Evolutionary conservation across 1,140 invertebrate genomes (phyloP).

Genomic region (Eumaeus atala): DNA sequence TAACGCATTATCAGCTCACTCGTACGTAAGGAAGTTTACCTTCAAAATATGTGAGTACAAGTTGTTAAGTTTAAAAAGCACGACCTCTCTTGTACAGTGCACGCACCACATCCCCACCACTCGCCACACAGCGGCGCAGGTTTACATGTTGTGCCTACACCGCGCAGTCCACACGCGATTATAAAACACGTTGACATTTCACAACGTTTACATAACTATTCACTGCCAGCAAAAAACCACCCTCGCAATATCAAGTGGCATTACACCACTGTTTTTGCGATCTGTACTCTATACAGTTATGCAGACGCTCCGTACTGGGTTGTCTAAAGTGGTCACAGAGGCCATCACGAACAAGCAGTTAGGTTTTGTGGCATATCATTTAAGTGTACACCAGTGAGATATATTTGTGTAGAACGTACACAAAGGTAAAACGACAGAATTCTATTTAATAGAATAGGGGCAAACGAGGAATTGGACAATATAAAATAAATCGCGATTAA

Average conservation of each 20-base stretch:
- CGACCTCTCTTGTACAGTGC: too few relatives aligned
- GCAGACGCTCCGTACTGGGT: background rate
- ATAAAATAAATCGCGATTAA: too few relatives aligned
- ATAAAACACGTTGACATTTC: too few relatives aligned
- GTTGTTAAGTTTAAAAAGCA: too few relatives aligned
- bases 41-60: too few relatives aligned
- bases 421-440: background rate
- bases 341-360: background rate
- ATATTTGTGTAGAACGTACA: background rate
- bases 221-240: background rate
- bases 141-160: too few relatives aligned
- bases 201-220: background rate
- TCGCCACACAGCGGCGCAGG: too few relatives aligned
- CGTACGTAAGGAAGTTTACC: too few relatives aligned
- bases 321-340: background rate
- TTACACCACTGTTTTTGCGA: slow-evolving; percentile 3
- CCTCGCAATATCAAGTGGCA: background rate
- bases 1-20: too few relatives aligned
- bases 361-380: background rate
- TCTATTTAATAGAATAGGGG: background rate
- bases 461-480: too few relatives aligned
- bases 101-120: too few relatives aligned
- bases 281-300: background rate
- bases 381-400: background rate
- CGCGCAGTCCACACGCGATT: too few relatives aligned